Evolutionary conservation across 2,113 vertebrate genomes (phyloP), one percentile per base, ranked within the genome.

Genomic region (Rhinolophus sinicus): DNA sequence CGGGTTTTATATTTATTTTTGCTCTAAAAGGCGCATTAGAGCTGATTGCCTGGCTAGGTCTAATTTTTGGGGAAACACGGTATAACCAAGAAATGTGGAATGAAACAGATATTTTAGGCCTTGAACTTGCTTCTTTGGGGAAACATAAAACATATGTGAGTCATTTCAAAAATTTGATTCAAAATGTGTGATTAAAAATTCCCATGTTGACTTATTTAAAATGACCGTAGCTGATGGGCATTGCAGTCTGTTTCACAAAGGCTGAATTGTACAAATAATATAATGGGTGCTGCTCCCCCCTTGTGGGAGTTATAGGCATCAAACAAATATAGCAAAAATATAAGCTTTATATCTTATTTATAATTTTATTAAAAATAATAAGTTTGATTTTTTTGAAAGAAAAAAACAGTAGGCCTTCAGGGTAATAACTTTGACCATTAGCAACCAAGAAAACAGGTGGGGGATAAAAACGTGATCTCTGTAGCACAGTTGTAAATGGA

Each of bases 161-260:
- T 94, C 12, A 76, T 93, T 97, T 82, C 24, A 54, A 38, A 83
- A 40, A 73, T 73, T 90, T 72, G 15, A 82, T 69, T 84, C 40
- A 62, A 70, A 70, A 80, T 58, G 8, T 84, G 26, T 78, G 30
- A 58, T 47, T 64, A 69, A 35, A 90, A 38, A 58, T 88, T 76
- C 21, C 50, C 64, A 50, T 75, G 16, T 75, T 75, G 72, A 75
- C 26, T 1, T 75, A 47, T 65, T 78, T 87, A 54, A 73, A 94
- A 75, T 89, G 58, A 83, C 4, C 75, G 3, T 64, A 80, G 5
- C 77, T 97, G 52, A 72, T 77, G 52, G 56, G 11, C 56, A 94
- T 21, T 69, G 0, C 33, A 56, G 52, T 93, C 12, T 70, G 1
- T 93, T 87, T 91, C 65, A 69, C 58, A 95, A 58, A 58, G 26